Conservation (phyloP, 2,113 vertebrate genomes). For the Thryonomys swinderianus region DNA sequence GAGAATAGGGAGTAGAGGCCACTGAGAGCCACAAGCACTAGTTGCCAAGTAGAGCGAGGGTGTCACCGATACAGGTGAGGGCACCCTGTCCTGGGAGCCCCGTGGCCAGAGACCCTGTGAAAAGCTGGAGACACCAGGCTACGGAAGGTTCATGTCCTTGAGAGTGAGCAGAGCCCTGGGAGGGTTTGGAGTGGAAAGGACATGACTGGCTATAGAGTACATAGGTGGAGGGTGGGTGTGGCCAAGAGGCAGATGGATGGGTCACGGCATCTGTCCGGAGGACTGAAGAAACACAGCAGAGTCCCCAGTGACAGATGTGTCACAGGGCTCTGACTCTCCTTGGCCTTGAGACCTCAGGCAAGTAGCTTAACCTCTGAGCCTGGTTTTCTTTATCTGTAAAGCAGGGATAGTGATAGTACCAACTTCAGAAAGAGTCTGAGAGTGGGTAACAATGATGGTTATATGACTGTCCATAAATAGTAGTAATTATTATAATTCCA, state of each 20-base stretch:
- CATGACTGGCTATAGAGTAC: background rate
- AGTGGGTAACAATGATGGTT: background rate
- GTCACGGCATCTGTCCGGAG: too few relatives aligned
- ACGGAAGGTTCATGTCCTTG: background rate
- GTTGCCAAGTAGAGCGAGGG: background rate
- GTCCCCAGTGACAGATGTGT: background rate
- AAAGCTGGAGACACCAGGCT: background rate
- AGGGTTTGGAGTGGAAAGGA: too few relatives aligned
- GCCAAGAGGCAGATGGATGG: background rate
- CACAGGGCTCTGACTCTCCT: background rate
- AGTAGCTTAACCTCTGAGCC: background rate
- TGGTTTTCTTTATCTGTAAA: background rate
- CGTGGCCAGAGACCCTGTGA: background rate
- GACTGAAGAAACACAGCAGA: background rate
- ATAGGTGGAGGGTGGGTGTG: too few relatives aligned
- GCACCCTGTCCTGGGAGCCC: background rate
- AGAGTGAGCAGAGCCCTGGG: background rate
- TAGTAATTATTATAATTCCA: background rate
- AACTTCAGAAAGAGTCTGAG: background rate
- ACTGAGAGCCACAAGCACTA: background rate
- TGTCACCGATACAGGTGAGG: background rate
- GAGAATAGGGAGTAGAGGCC: too few relatives aligned
- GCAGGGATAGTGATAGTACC: background rate
- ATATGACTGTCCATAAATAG: background rate
- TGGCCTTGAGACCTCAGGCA: background rate